Evolutionary conservation across 1,140 invertebrate species (phyloP).

Genomic region (Drosophila cardini): DNA sequence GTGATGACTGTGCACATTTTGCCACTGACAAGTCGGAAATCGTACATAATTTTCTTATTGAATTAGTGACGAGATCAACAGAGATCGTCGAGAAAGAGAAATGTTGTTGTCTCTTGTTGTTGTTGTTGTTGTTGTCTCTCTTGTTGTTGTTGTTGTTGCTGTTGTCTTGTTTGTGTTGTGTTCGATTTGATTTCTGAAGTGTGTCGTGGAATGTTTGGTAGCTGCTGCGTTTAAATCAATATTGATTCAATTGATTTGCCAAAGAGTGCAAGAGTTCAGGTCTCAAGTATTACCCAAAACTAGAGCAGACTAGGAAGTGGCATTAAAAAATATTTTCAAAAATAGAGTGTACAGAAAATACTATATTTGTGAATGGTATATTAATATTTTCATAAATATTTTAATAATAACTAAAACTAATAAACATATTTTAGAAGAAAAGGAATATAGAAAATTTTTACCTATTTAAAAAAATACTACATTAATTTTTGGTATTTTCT

Average conservation of each 20-base stretch:
- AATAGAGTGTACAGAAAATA: no score
- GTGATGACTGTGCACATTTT: constrained; percentile 58
- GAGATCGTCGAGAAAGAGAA: constrained; percentile 28
- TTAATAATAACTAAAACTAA: no score
- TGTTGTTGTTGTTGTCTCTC: constrained; percentile 43
- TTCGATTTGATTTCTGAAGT: constrained; percentile 79
- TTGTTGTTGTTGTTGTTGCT: constrained; percentile 29
- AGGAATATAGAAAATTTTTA: not conserved
- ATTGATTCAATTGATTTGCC: constrained; percentile 78
- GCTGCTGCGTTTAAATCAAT: constrained; percentile 64
- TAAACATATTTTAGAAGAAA: not conserved
- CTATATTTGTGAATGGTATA: no score
- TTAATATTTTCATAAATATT: no score
- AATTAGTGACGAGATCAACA: constrained; percentile 52
- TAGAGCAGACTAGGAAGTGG: constrained; percentile 26
- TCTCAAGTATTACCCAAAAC: constrained; percentile 25
- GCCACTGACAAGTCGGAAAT: constrained; percentile 63
- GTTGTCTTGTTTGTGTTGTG: constrained; percentile 65
- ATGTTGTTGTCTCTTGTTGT: constrained; percentile 29
- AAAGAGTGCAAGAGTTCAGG: constrained; percentile 47
- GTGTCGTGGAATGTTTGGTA: constrained; percentile 76
- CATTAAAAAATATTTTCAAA: not conserved
- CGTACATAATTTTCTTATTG: constrained; percentile 78
- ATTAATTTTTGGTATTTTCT: no score
- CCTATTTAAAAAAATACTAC: no score